These are phyloP conservation scores for Eulithis prunata DNA, from an alignment of 2,888 invertebrate genomes.

Conservation along the genomic window DNA sequence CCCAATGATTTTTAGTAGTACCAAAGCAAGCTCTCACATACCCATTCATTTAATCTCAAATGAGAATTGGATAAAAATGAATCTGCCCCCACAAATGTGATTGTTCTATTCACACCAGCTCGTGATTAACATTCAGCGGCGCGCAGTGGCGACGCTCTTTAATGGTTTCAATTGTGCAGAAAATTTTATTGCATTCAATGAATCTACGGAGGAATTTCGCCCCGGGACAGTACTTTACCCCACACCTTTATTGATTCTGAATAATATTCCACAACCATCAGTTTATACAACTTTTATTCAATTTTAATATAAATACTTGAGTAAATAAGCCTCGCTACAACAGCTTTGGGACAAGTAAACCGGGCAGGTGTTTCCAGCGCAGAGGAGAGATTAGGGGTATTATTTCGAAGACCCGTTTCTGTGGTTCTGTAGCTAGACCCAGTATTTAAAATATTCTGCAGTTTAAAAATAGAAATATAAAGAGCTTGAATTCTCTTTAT, in stretches of 20 bases:
- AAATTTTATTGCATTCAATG: slow-evolving; percentile 82
- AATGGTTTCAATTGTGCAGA: slow-evolving; percentile 82
- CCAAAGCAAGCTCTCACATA: background rate
- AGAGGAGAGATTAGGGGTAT: slow-evolving; percentile 55
- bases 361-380: slow-evolving; percentile 47
- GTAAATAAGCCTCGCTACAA: slow-evolving; percentile 23
- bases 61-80: slow-evolving; percentile 63
- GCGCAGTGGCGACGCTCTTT: slow-evolving; percentile 70
- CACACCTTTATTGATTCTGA: slow-evolving; percentile 63
- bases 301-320: slow-evolving; percentile 7
- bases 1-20: too few relatives aligned
- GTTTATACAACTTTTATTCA: slow-evolving; percentile 8
- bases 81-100: slow-evolving; percentile 67
- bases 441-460: slow-evolving; percentile 27
- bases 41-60: slow-evolving; percentile 49
- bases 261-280: slow-evolving; percentile 35
- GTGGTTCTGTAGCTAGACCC: slow-evolving; percentile 26
- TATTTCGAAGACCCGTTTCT: slow-evolving; percentile 44
- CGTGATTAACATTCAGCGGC: slow-evolving; percentile 76
- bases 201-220: slow-evolving; percentile 65
- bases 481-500: slow-evolving; percentile 20
- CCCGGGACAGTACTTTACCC: slow-evolving; percentile 58
- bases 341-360: slow-evolving; percentile 41
- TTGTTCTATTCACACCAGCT: slow-evolving; percentile 78
- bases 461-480: slow-evolving; percentile 23